Conservation (phyloP, 2,797 vertebrate genomes). For the Sphenopsis melanotis region DNA sequence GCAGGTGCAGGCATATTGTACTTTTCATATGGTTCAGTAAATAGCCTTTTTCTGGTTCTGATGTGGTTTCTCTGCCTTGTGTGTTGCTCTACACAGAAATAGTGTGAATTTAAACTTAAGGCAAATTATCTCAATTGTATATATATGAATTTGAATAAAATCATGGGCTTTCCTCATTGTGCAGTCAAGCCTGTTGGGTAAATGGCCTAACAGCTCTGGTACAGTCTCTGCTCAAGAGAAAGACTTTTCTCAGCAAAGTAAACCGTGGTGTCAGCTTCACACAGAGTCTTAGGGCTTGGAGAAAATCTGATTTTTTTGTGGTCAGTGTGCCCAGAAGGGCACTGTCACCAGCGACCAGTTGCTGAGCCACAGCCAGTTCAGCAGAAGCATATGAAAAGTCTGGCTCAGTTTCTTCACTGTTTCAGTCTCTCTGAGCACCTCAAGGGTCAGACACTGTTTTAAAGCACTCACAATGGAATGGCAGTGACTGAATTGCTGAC, state of each 20-base stretch:
- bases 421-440: not conserved
- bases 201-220: not conserved
- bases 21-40: not conserved
- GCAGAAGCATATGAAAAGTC: not conserved
- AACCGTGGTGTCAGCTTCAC: not conserved
- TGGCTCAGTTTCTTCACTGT: not conserved
- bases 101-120: not conserved
- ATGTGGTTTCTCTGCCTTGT: not conserved
- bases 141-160: not conserved
- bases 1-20: conserved; percentile 7
- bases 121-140: not conserved
- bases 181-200: not conserved
- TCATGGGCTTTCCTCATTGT: not conserved
- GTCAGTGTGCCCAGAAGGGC: not conserved
- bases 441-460: not conserved
- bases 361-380: not conserved
- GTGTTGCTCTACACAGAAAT: not conserved
- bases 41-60: not conserved
- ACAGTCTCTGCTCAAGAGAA: not conserved
- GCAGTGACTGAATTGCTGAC: conserved; percentile 39
- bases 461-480: not conserved
- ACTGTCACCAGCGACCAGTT: not conserved
- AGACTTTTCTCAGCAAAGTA: not conserved
- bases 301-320: not conserved
- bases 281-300: not conserved